These are phyloP conservation scores for Tympanoctomys barrerae DNA, from an alignment of 2,797 vertebrate species.

Conservation along the genomic window DNA sequence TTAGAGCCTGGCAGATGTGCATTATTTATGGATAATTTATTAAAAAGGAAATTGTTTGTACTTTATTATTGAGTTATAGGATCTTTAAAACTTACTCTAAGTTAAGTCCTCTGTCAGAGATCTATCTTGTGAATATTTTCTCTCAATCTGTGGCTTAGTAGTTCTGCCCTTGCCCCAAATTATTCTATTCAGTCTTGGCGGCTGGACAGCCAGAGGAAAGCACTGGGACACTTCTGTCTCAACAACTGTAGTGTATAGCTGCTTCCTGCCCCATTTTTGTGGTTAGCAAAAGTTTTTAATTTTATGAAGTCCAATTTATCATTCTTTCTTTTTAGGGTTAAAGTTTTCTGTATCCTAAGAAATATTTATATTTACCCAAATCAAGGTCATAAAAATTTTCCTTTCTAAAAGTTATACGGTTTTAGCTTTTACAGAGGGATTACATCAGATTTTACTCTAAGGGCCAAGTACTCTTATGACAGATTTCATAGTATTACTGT, in stretches of 20 bases:
- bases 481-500: conserved; percentile 17
- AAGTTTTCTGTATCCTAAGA: conserved; percentile 39
- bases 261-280: conserved; percentile 3
- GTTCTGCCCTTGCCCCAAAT: background rate
- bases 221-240: background rate
- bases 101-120: conserved; percentile 8
- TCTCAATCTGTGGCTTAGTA: conserved; percentile 6
- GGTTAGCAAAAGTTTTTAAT: background rate
- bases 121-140: conserved; percentile 38
- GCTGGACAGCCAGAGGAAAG: background rate
- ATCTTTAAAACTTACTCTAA: conserved; percentile 17
- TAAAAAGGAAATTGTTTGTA: conserved; percentile 4
- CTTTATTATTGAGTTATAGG: conserved; percentile 29
- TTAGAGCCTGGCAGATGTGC: background rate
- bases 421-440: background rate
- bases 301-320: background rate
- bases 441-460: conserved; percentile 1
- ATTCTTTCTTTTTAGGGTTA: conserved; percentile 47
- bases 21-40: background rate
- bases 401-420: background rate
- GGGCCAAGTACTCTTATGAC: background rate
- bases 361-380: background rate
- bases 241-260: background rate
- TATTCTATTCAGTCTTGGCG: background rate
- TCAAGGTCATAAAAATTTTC: background rate